Percentiles rank a stretch among this genome's conserved stretches.
These are phyloP conservation scores for Sphaerophoria taeniata DNA, from an alignment of 2,888 invertebrate genomes.

Conservation along the genomic window DNA sequence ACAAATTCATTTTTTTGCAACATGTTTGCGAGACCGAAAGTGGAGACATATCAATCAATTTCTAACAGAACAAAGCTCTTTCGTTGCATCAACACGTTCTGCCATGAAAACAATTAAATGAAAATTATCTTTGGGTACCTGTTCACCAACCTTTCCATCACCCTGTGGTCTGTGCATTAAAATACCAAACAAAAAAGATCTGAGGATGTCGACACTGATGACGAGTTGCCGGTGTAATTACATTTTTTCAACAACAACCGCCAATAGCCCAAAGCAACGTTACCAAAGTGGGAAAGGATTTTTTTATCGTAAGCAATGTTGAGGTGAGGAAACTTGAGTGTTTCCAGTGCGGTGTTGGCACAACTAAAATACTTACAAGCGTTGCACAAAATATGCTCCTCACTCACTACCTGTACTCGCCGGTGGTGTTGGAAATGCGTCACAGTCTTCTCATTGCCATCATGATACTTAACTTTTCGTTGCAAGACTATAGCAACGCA, in stretches of 20 bases:
- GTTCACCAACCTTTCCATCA: no score
- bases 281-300: background rate
- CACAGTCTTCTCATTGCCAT: background rate
- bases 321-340: slow-evolving; percentile 3
- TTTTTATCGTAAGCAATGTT: background rate
- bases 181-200: background rate
- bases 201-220: slow-evolving; percentile 14
- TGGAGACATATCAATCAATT: no score
- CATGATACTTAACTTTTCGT: background rate
- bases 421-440: slow-evolving; percentile 10
- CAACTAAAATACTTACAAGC: slow-evolving; percentile 10
- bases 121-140: no score
- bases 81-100: no score
- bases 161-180: background rate
- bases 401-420: background rate
- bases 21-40: no score
- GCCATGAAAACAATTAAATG: no score
- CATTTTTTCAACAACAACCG: slow-evolving; percentile 51
- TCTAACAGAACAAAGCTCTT: no score
- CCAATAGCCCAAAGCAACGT: slow-evolving; percentile 37
- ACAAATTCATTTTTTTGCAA: no score
- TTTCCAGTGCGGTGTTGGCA: slow-evolving; percentile 16
- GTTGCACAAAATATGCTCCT: slow-evolving; percentile 27
- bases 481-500: no score
- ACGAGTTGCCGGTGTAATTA: slow-evolving; percentile 57